These are phyloP conservation scores for Acropora tenuis DNA, from an alignment of 64 coral and sea anemone genomes.

Conservation along the genomic window DNA sequence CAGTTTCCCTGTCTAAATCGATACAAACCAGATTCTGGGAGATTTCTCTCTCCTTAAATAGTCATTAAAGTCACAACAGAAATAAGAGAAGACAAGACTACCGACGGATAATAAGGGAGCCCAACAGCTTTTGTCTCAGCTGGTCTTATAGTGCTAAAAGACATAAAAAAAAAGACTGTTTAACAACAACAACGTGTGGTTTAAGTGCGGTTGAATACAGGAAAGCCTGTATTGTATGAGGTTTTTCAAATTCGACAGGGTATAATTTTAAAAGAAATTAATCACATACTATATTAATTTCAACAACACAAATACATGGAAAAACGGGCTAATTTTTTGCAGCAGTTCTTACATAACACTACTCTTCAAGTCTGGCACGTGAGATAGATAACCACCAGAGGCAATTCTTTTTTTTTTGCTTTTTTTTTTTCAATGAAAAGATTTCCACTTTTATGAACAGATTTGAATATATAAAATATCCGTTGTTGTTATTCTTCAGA, in stretches of 20 bases:
- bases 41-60: background rate
- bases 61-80: background rate
- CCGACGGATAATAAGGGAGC: background rate
- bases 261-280: background rate
- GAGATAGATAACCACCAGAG: background rate
- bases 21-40: background rate
- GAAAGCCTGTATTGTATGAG: background rate
- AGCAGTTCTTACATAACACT: background rate
- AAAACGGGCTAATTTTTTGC: background rate
- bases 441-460: background rate
- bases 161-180: background rate
- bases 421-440: background rate
- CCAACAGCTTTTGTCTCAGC: background rate
- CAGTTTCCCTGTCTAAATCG: background rate
- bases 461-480: background rate
- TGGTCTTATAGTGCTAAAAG: background rate
- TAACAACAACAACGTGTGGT: background rate
- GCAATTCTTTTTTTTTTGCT: background rate
- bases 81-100: background rate
- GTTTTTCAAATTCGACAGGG: background rate
- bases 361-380: background rate
- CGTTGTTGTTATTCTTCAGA: slow-evolving; percentile 19
- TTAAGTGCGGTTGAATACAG: background rate
- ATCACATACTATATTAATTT: background rate
- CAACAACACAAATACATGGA: background rate